Percentiles rank a stretch among this genome's conserved stretches.
Conservation (phyloP, 2,113 vertebrate species). For the Gasterosteus nipponicus region DNA sequence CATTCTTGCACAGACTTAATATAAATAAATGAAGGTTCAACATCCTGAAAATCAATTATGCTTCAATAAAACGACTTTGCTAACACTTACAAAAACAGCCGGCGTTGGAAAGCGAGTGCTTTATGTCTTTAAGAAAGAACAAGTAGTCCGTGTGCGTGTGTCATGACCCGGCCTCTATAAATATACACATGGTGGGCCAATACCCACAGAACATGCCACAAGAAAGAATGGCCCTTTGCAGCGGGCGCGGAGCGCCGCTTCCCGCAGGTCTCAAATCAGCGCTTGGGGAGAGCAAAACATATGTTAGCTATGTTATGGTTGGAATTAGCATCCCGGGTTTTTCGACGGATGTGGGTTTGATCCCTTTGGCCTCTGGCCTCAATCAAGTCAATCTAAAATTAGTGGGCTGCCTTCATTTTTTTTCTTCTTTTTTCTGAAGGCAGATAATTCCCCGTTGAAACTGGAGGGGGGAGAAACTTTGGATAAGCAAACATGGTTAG, state of each 20-base stretch:
- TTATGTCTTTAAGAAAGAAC: conserved; percentile 67
- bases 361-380: conserved; percentile 76
- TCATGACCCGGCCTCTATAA: conserved; percentile 76
- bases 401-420: conserved; percentile 70
- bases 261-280: conserved; percentile 77
- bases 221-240: conserved; percentile 72
- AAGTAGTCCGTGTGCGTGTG: conserved; percentile 69
- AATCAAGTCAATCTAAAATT: conserved; percentile 84
- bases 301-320: conserved; percentile 84
- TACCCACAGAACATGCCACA: conserved; percentile 75
- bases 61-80: conserved; percentile 42
- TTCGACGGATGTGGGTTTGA: conserved; percentile 81
- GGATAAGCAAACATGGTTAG: conserved; percentile 62
- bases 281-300: conserved; percentile 77
- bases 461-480: conserved; percentile 68
- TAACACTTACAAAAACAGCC: conserved; percentile 40
- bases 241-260: conserved; percentile 41
- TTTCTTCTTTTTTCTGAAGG: conserved; percentile 69
- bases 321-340: conserved; percentile 78
- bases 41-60: conserved; percentile 50
- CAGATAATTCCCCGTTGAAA: conserved; percentile 80
- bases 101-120: conserved; percentile 41
- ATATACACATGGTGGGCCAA: conserved; percentile 70
- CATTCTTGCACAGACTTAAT: conserved; percentile 32
- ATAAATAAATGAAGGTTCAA: conserved; percentile 36